A percentile compares a stretch with the other conserved stretches of the same genome.
Evolutionary conservation across 2,888 invertebrate species (phyloP).

Genomic region (Conops quadrifasciatus): DNA sequence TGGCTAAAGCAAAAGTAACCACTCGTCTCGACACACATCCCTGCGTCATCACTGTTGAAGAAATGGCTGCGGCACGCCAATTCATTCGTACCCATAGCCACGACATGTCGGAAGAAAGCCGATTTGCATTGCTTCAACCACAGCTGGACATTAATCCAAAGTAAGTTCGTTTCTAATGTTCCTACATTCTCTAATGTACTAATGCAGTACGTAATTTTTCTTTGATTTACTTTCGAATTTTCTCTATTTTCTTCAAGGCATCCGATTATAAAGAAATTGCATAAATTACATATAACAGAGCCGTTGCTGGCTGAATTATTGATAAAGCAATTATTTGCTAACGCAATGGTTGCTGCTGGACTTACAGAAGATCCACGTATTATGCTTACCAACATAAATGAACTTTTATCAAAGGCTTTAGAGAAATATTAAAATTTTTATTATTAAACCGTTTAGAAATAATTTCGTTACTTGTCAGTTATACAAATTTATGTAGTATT

Average conservation of each 20-base stretch:
- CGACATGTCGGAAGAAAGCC: slow-evolving; percentile 81
- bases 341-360: slow-evolving; percentile 95
- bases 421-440: slow-evolving; percentile 72
- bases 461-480: slow-evolving; percentile 11
- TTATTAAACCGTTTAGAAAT: not conserved
- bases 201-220: not conserved
- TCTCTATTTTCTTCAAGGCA: slow-evolving; percentile 70
- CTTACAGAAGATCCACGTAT: slow-evolving; percentile 90
- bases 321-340: slow-evolving; percentile 89
- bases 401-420: slow-evolving; percentile 80
- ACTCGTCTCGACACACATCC: slow-evolving; percentile 88
- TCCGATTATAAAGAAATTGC: slow-evolving; percentile 88
- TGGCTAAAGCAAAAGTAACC: slow-evolving; percentile 84
- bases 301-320: slow-evolving; percentile 84
- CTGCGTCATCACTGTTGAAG: slow-evolving; percentile 93
- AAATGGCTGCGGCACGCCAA: slow-evolving; percentile 96
- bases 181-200: not conserved
- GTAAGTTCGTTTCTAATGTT: slow-evolving; percentile 69
- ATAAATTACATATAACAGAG: slow-evolving; percentile 77
- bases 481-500: slow-evolving; percentile 10
- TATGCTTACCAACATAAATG: slow-evolving; percentile 86
- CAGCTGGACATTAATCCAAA: slow-evolving; percentile 94
- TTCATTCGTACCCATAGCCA: slow-evolving; percentile 90
- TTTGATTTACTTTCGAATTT: slow-evolving; percentile 10
- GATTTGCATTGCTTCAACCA: slow-evolving; percentile 87